Evolutionary conservation across 2,113 vertebrate species (phyloP).

Genomic region (Pandion haliaetus): DNA sequence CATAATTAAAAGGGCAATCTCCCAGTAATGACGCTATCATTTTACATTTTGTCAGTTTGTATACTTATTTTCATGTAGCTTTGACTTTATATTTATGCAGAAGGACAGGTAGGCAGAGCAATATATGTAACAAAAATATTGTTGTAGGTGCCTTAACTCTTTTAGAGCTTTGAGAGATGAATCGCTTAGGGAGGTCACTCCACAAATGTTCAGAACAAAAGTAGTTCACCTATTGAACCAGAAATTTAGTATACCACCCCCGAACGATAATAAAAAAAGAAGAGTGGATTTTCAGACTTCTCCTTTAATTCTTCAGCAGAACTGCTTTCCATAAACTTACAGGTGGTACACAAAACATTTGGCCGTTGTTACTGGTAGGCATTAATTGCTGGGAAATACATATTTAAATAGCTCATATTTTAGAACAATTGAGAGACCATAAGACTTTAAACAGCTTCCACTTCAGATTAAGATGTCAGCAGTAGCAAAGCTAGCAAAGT

Average conservation of each 20-base stretch:
- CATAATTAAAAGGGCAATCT: not conserved
- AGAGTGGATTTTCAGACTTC: not conserved
- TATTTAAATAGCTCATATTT: constrained; percentile 70
- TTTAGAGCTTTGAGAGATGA: not conserved
- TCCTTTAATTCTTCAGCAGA: not conserved
- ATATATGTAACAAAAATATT: not conserved
- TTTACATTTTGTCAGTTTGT: not conserved
- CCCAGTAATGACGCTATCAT: not conserved
- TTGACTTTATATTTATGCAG: not conserved
- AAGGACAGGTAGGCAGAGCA: not conserved
- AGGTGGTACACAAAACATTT: constrained; percentile 3
- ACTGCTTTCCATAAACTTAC: not conserved
- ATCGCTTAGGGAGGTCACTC: not conserved
- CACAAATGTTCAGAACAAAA: not conserved
- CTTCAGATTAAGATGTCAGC: constrained; percentile 72
- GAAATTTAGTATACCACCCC: not conserved
- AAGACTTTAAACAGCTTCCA: constrained; percentile 69
- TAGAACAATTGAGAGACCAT: constrained; percentile 65
- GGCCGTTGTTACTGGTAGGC: not conserved
- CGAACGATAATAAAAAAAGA: not conserved
- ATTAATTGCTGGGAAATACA: constrained; percentile 54
- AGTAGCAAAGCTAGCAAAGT: constrained; percentile 62
- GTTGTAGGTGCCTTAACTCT: not conserved
- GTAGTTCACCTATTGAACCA: not conserved
- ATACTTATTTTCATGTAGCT: not conserved